Conservation (phyloP, 1,140 invertebrate genomes). For the Drosophila lacteicornis region DNA sequence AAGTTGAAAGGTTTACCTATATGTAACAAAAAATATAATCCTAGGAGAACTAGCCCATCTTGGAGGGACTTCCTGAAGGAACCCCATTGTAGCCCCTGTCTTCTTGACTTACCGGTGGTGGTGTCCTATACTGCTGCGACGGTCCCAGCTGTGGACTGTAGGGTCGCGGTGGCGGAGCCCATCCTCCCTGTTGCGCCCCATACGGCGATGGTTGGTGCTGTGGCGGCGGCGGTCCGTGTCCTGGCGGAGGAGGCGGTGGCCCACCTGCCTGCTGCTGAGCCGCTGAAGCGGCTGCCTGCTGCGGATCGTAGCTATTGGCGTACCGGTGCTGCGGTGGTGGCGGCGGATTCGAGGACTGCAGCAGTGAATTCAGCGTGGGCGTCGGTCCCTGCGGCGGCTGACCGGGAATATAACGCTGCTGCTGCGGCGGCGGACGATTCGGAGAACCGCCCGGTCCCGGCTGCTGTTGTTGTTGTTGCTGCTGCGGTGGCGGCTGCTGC, state of each 20-base stretch:
- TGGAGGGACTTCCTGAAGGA: not conserved
- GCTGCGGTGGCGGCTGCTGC: slow-evolving; percentile 43
- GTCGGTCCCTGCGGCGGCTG: slow-evolving; percentile 91
- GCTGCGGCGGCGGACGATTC: slow-evolving; percentile 78
- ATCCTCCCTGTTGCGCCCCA: slow-evolving; percentile 77
- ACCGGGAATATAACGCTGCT: slow-evolving; percentile 83
- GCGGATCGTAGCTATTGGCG: slow-evolving; percentile 84
- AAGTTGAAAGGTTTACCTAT: too few species aligned
- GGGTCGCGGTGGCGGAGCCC: slow-evolving; percentile 81
- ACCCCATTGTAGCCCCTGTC: not conserved
- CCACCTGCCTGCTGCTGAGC: slow-evolving; percentile 80
- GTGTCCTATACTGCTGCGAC: slow-evolving; percentile 82
- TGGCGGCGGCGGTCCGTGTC: slow-evolving; percentile 85
- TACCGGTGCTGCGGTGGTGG: slow-evolving; percentile 85
- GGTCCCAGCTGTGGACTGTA: slow-evolving; percentile 83
- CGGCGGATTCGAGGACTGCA: slow-evolving; percentile 91
- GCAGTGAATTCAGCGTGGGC: slow-evolving; percentile 94
- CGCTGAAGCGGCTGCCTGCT: slow-evolving; percentile 83
- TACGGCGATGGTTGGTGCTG: slow-evolving; percentile 77
- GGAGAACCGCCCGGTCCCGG: slow-evolving; percentile 71
- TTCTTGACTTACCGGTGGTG: slow-evolving; percentile 69
- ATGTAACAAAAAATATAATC: too few species aligned
- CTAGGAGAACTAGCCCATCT: too few species aligned
- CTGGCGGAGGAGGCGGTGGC: slow-evolving; percentile 68
- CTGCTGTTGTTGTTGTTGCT: slow-evolving; percentile 50